Conservation (phyloP, 2,113 vertebrate genomes). For the Phaethon lepturus region DNA sequence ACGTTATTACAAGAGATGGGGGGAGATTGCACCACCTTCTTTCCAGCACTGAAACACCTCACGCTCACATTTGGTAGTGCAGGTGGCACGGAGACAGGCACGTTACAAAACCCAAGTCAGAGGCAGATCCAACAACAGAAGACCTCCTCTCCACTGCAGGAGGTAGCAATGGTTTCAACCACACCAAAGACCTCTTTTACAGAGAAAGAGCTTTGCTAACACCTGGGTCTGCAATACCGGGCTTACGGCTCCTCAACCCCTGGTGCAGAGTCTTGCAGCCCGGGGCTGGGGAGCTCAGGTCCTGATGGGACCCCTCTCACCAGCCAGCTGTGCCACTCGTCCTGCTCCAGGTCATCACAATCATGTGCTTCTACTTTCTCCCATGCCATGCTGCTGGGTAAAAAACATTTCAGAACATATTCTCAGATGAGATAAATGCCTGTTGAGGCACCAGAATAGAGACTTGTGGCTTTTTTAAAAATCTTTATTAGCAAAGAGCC, state of each 20-base stretch:
- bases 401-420: neutral
- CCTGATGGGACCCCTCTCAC: fast-evolving
- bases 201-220: neutral
- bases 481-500: neutral
- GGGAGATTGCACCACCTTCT: neutral
- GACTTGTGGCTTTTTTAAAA: neutral
- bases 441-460: neutral
- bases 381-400: neutral
- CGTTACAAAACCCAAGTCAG: fast-evolving
- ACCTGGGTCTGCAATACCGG: fast-evolving
- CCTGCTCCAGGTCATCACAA: neutral
- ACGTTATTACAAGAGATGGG: neutral
- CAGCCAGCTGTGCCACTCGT: fast-evolving
- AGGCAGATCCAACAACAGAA: neutral
- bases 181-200: neutral
- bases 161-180: neutral
- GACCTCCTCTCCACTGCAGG: neutral
- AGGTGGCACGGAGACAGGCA: neutral
- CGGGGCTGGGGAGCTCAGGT: neutral
- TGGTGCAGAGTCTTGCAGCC: neutral
- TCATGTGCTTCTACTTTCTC: neutral
- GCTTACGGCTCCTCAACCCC: neutral
- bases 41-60: neutral
- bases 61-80: fast-evolving
- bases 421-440: neutral